These are phyloP conservation scores for Echeneis naucrates DNA, from an alignment of 2,797 vertebrate species.

Conservation along the genomic window DNA sequence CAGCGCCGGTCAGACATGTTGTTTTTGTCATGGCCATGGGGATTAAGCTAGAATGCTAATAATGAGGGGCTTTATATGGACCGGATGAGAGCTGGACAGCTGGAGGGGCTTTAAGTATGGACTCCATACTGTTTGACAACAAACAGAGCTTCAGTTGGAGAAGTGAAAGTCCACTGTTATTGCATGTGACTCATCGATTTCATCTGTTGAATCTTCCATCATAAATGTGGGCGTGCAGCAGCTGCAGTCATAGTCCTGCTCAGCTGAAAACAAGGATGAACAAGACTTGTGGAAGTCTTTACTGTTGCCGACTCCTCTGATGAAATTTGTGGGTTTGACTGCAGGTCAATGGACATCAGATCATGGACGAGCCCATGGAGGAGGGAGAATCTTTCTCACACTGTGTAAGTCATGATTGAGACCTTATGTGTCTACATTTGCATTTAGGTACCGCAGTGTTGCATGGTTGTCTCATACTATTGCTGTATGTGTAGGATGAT, in stretches of 20 bases:
- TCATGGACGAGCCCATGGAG: conserved; percentile 97
- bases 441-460: background rate
- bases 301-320: conserved; percentile 46
- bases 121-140: conserved; percentile 77
- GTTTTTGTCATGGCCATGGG: conserved; percentile 64
- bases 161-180: conserved; percentile 49
- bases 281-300: conserved; percentile 57
- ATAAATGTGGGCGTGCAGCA: conserved; percentile 76
- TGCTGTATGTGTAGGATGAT: conserved; percentile 87
- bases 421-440: background rate
- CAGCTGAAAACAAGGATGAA: conserved; percentile 57
- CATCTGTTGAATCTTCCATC: conserved; percentile 73
- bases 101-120: conserved; percentile 71
- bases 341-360: conserved; percentile 95
- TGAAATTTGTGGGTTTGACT: conserved; percentile 61
- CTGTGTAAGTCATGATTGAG: conserved; percentile 88
- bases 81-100: conserved; percentile 69
- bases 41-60: conserved; percentile 80
- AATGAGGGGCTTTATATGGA: conserved; percentile 68
- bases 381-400: conserved; percentile 92
- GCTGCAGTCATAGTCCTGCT: conserved; percentile 66
- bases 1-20: conserved; percentile 70
- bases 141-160: conserved; percentile 43
- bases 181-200: conserved; percentile 75
- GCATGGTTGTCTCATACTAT: conserved; percentile 20